Evolutionary conservation across 2,888 invertebrate genomes (phyloP), one percentile per base, ranked within the genome.

Genomic region (Cylindroiulus punctatus): DNA sequence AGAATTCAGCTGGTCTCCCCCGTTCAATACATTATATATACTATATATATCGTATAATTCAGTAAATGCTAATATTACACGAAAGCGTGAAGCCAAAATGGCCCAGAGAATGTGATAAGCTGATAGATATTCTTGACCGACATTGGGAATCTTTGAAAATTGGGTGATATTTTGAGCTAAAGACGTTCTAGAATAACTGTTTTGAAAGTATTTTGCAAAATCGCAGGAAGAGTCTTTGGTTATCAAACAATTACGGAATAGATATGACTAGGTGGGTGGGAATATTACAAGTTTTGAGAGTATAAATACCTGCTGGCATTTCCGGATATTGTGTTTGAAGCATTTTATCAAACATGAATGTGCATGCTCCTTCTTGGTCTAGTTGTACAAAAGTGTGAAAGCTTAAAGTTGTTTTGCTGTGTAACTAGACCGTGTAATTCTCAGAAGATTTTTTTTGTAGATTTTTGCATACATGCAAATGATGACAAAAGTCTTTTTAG

Each of bases 11-110:
- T 76, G 76, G 76, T 76, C 76, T 76, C 76, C 76, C 76, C 76
- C 76, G 76, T 26, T 14, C 76, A 76, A 76, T 76, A 76, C 76
- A 76, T 76, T 30, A 76, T 76, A 76, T 76, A 76, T 76, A 76
- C 26, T 76, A 76, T 76, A 30, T 76, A 76, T 76, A 76, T 76
- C 76, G 76, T 76, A 76, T 76, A 76, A 76, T 76, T 76, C 76
- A 76, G 76, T 76, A 76, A 76, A 76, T 76, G 76, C 76, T 76
- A 76, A 76, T 76, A 76, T 76, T 76, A 76, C 26, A 76, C 14
- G 26, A 76, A 76, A 30, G 76, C 76, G 30, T 14, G 76, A 22
- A 26, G 26, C 76, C 76, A 76, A 76, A 76, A 76, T 76, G 76
- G 76, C 76, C 76, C 76, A 76, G 76, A 76, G 76, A 76, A 76